Base-by-base conservation (phyloP, 64 coral and sea anemone genomes). In the Pachyseris speciosa region DNA sequence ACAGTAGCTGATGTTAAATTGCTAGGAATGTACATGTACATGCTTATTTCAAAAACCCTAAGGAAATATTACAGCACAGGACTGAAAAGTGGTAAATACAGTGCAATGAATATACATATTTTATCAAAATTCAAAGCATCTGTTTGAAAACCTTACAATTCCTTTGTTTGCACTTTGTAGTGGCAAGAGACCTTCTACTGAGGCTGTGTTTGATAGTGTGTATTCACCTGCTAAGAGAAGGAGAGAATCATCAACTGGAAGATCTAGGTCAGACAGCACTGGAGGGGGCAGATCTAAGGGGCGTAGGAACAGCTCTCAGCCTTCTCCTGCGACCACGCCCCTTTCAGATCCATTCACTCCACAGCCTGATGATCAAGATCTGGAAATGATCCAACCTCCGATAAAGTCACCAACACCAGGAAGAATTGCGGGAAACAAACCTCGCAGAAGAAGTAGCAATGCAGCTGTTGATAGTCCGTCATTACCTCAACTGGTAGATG, bases 221-320 rank as follows among this genome's bases (percentile, higher is more conserved):
- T 71, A 60, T 20, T 89, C 91, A 64, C 95, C 95, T 38, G 90
- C 95, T 12, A 97, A 97, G 79, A 89, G 80, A 72, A 93, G 93
- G 72, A 64, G 87, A 43, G 95, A 97, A 88, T 73, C 95, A 24
- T 97, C 95, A 17, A 31, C 80, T 10, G 71, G 95, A 5, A 85
- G 95, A 29, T 53, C 91, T 9, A 89, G 91, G 36, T 83, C 90
- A 72, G 95, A 97, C 65, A 97, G 94, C 66, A 66, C 89, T 65
- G 80, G 91, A 22, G 60, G 72, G 44, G 74, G 91, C n/a, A 65
- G 95, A 20, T 70, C 84, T 27, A 86, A 83, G 70, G 91, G 95
- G 1, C 90, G 91, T 5, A 93, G 87, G 47, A 93, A 89, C 80
- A 97, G 95, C 44, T 75, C 95, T 51, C 50, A 89, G 19, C 95